Base-by-base conservation (phyloP, 2,797 vertebrate species). In the Pseudochirops corinnae region DNA sequence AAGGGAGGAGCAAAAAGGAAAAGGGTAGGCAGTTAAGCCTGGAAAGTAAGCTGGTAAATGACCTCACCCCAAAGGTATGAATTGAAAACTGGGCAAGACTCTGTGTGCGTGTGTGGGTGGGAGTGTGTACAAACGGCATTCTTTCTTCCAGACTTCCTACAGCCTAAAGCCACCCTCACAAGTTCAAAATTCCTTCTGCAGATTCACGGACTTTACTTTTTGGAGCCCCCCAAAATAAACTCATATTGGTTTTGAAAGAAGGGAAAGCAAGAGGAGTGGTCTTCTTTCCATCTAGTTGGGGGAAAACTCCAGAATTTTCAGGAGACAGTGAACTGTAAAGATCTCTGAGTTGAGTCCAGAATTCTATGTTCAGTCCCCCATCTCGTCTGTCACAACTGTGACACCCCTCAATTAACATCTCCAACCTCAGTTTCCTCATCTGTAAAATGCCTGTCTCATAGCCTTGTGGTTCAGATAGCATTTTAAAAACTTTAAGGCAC, bases 41-140 rank as follows among this genome's bases (percentile, higher is more conserved):
- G 95, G 97, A 97, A 98, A 98, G 97, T 96, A 96, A 95, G 93
- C 95, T 97, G 55, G 94, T 96, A 97, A 93, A 52, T 98, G 97
- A 97, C 96, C 58, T 97, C 97, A 97, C 60, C 91, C 95, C 95
- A 52, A 94, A 97, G 95, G 92, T 97, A 97, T 96, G 97, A 97
- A 60, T 1, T 13, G n/a, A 93, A 90, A 82, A 90, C 90, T 95
- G 90, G 92, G 94, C 1, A 55, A 91, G 91, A 90, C 90, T 91
- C 91, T 62, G 60, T 29, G 62, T 56, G 46, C 5, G 50, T 26
- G 74, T 16, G 62, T 56, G 46, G 7, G 50, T 26, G 39, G 5
- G 62, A 1, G 58, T 90, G 60, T 33, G 57, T 46, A 50, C 5
- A 33, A 93, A 91, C 21, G 82, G n/a, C 0, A 9, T 56, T 55